Conservation (phyloP, 2,888 invertebrate species). For the Coenonympha glycerion region DNA sequence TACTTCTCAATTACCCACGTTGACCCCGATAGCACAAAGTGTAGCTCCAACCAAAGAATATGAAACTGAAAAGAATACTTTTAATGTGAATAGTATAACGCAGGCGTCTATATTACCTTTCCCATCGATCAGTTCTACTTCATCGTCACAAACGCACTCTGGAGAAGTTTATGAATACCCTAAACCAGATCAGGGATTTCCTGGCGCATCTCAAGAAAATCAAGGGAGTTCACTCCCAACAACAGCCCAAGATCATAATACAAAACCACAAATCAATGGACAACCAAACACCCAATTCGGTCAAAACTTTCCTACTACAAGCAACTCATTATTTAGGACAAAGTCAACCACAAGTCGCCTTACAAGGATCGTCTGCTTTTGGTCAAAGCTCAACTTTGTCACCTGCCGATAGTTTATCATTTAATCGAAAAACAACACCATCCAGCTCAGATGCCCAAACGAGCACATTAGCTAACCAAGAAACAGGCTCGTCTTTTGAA, state of each 20-base stretch:
- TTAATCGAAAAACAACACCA: background rate
- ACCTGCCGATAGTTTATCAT: background rate
- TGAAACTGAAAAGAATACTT: constrained; percentile 3
- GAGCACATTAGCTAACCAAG: background rate
- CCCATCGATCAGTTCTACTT: constrained; percentile 37
- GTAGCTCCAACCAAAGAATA: constrained; percentile 26
- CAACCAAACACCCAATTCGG: constrained; percentile 7
- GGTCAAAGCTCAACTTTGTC: background rate
- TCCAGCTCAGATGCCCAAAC: background rate
- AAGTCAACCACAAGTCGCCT: background rate
- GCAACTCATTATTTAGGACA: background rate
- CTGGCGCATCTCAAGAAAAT: constrained; percentile 32
- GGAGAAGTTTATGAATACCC: constrained; percentile 54
- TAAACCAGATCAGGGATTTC: constrained; percentile 44
- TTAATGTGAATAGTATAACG: constrained; percentile 40
- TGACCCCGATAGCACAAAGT: constrained; percentile 21
- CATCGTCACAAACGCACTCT: constrained; percentile 29
- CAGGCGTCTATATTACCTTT: constrained; percentile 51
- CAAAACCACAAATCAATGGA: background rate
- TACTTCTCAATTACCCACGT: constrained; percentile 16
- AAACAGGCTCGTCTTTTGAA: background rate
- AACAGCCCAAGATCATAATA: background rate
- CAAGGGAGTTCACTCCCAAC: background rate
- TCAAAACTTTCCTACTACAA: background rate
- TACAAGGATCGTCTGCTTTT: background rate